Evolutionary conservation across 1,140 invertebrate genomes (phyloP).

Genomic region (Coptotermes formosanus): DNA sequence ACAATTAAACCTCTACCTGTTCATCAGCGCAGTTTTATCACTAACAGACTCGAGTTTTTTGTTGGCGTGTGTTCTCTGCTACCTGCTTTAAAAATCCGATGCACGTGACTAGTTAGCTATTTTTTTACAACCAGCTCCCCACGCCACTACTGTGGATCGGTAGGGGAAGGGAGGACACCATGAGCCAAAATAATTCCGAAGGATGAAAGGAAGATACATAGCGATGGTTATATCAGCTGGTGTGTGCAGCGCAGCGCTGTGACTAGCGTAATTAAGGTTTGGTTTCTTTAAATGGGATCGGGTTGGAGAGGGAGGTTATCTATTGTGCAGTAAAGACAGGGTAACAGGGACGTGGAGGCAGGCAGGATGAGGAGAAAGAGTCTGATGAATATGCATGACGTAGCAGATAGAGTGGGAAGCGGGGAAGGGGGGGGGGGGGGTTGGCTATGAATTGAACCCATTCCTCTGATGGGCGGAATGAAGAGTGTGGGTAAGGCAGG

Average conservation of each 20-base stretch:
- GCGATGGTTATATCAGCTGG: background rate
- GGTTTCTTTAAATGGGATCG: background rate
- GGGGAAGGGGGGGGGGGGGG: no score
- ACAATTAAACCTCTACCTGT: no score
- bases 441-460: background rate
- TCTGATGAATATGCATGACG: background rate
- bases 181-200: background rate
- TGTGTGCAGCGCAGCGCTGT: background rate
- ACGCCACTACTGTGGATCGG: background rate
- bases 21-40: background rate
- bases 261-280: background rate
- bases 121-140: background rate
- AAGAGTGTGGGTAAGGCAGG: background rate
- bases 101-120: background rate
- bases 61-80: background rate
- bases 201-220: slow-evolving; percentile 6
- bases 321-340: slow-evolving; percentile 3
- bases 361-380: background rate
- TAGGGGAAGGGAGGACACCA: no score
- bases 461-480: background rate
- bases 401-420: background rate
- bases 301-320: background rate
- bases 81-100: background rate
- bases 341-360: background rate
- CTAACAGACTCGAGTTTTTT: background rate